Percentiles rank a stretch among this genome's conserved stretches.
These are phyloP conservation scores for Stichopus chloronotus DNA, from an alignment of 35 echinoderm and acorn worm genomes.

Conservation along the genomic window DNA sequence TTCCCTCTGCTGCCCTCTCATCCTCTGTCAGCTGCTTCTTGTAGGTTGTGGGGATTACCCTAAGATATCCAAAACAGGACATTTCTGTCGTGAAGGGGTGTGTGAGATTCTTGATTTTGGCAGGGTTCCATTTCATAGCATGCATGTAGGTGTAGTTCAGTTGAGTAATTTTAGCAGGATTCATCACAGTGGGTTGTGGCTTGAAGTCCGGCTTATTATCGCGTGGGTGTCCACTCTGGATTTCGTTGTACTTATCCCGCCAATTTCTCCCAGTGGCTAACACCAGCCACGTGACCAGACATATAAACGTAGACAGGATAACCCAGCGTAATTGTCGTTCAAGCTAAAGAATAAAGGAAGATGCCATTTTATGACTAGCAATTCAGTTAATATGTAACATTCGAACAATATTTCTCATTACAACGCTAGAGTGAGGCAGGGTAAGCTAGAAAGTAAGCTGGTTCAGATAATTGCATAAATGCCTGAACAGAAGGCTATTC, in stretches of 20 bases:
- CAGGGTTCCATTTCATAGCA: constrained; percentile 2
- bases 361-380: not conserved
- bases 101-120: constrained; percentile 26
- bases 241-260: not conserved
- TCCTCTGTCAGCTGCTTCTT: not conserved
- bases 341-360: not conserved
- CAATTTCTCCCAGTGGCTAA: constrained; percentile 31
- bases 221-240: not conserved
- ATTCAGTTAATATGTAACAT: too few species aligned
- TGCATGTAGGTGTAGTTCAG: not conserved
- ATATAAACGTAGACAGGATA: not conserved
- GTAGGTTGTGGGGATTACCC: constrained; percentile 4
- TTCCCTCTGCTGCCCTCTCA: constrained; percentile 24
- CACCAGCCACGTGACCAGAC: constrained; percentile 43
- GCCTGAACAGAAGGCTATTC: not conserved
- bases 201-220: not conserved
- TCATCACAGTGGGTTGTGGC: not conserved
- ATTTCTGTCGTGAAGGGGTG: constrained; percentile 34
- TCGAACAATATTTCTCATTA: too few species aligned
- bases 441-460: not conserved
- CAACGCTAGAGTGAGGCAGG: too few species aligned
- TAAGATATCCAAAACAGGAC: not conserved
- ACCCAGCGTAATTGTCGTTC: constrained; percentile 40
- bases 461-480: not conserved
- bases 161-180: not conserved